phyloP scores from a whole-genome alignment of 2,113 vertebrate genomes.

The Galbula dea region DNA sequence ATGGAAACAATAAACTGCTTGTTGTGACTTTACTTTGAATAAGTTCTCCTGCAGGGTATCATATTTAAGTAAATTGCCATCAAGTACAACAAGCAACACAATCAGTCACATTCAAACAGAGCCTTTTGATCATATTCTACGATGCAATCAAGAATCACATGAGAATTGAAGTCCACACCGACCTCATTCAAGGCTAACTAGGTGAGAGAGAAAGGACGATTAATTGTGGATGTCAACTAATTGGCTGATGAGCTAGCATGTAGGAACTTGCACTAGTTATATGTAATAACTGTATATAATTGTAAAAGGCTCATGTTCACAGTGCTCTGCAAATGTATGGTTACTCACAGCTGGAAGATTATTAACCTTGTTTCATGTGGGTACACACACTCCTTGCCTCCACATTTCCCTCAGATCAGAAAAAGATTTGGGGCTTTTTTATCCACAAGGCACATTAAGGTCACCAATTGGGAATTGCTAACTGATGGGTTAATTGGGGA shows the following conservation, averaged over 20 bases:
- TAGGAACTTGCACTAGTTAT: not conserved
- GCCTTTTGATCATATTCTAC: conserved; percentile 79
- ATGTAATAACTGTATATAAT: not conserved
- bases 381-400: fast-evolving
- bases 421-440: conserved; percentile 6
- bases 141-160: conserved; percentile 76
- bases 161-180: conserved; percentile 60
- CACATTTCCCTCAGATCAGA: not conserved
- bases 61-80: conserved; percentile 81
- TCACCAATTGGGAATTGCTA: conserved; percentile 45
- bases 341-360: not conserved
- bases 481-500: conserved; percentile 64
- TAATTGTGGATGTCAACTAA: conserved; percentile 56
- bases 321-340: not conserved
- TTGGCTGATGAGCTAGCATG: conserved; percentile 44
- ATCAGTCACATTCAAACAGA: conserved; percentile 71
- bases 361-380: not conserved
- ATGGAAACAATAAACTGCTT: conserved; percentile 80
- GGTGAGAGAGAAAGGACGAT: conserved; percentile 65
- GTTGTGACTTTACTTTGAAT: conserved; percentile 77
- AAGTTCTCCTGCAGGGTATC: conserved; percentile 78
- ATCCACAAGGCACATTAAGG: conserved; percentile 29
- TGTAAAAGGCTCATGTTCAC: not conserved
- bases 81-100: conserved; percentile 67
- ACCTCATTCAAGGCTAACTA: conserved; percentile 60